Percentiles rank a stretch among this genome's conserved stretches.
Conservation (phyloP, 2,113 vertebrate genomes). For the Gnathonemus longibarbis region DNA sequence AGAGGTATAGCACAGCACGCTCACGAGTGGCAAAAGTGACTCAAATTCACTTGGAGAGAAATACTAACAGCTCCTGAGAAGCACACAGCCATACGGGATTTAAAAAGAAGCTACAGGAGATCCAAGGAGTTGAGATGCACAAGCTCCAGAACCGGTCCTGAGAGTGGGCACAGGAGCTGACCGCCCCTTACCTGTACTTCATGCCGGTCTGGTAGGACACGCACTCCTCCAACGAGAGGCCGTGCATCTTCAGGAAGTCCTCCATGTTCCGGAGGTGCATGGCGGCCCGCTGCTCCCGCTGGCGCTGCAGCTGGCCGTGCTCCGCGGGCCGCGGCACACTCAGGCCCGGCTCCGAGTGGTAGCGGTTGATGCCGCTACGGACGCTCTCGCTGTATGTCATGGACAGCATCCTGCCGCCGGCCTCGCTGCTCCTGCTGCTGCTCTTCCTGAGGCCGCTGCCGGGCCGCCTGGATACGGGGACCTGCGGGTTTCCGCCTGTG, state of each 20-base stretch:
- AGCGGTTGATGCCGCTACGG: slow-evolving; percentile 84
- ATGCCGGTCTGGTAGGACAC: slow-evolving; percentile 86
- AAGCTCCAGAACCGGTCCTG: neutral
- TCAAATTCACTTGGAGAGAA: neutral
- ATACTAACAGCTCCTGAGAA: neutral
- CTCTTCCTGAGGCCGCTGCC: slow-evolving; percentile 60
- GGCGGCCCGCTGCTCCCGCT: slow-evolving; percentile 78
- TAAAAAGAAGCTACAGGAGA: neutral
- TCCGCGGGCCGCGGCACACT: slow-evolving; percentile 70
- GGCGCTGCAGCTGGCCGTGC: slow-evolving; percentile 75
- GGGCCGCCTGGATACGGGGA: slow-evolving; percentile 50
- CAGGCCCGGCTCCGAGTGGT: slow-evolving; percentile 84
- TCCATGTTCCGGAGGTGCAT: slow-evolving; percentile 90
- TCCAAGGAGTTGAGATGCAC: neutral
- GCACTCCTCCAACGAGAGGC: slow-evolving; percentile 81
- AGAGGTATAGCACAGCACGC: slow-evolving; percentile 27
- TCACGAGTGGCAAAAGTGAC: neutral
- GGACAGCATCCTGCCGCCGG: slow-evolving; percentile 79
- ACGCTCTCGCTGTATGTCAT: slow-evolving; percentile 96
- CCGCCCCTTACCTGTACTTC: slow-evolving; percentile 90
- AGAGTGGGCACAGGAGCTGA: neutral
- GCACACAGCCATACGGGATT: neutral
- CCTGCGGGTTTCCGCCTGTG: slow-evolving; percentile 60
- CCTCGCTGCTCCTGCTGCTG: slow-evolving; percentile 53
- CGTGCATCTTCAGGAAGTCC: slow-evolving; percentile 92